Percentiles rank a stretch among this genome's conserved stretches.
phyloP scores from a whole-genome alignment of 1,140 invertebrate genomes.

The Bombus polaris region DNA sequence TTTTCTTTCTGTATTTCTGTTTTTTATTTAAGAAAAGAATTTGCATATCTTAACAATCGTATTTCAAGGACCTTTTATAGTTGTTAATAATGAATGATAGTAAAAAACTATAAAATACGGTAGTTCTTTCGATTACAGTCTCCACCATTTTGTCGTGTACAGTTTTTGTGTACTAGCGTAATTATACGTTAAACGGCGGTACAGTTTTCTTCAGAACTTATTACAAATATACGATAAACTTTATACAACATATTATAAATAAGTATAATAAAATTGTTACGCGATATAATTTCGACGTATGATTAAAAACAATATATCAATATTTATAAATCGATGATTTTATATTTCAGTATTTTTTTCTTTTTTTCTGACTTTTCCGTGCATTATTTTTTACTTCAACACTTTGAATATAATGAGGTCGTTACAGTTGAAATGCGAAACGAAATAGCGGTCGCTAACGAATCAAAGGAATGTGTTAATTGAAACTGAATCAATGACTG shows the following conservation, averaged over 20 bases:
- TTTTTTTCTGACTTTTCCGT: background rate
- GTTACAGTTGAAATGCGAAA: constrained; percentile 14
- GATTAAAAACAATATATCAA: constrained; percentile 12
- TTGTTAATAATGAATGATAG: constrained; percentile 41
- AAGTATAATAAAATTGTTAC: background rate
- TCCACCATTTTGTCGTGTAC: constrained; percentile 23
- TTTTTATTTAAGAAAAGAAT: constrained; percentile 22
- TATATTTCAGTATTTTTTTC: background rate
- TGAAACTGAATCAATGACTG: constrained; percentile 35
- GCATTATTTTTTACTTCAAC: background rate
- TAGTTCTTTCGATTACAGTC: constrained; percentile 26
- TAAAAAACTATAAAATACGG: constrained; percentile 66
- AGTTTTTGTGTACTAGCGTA: constrained; percentile 21
- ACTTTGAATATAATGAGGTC: background rate
- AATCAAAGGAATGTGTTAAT: constrained; percentile 39
- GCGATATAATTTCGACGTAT: background rate
- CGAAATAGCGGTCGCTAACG: constrained; percentile 7
- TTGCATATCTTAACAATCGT: constrained; percentile 26
- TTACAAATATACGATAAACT: constrained; percentile 24
- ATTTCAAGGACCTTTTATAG: constrained; percentile 15
- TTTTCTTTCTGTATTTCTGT: background rate
- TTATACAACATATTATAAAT: constrained; percentile 36
- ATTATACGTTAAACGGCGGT: constrained; percentile 18
- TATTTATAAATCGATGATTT: background rate
- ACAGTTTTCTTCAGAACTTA: constrained; percentile 12